Evolutionary conservation across 2,797 vertebrate genomes (phyloP), one percentile per base, ranked within the genome.

Genomic region (Zalophus californianus): DNA sequence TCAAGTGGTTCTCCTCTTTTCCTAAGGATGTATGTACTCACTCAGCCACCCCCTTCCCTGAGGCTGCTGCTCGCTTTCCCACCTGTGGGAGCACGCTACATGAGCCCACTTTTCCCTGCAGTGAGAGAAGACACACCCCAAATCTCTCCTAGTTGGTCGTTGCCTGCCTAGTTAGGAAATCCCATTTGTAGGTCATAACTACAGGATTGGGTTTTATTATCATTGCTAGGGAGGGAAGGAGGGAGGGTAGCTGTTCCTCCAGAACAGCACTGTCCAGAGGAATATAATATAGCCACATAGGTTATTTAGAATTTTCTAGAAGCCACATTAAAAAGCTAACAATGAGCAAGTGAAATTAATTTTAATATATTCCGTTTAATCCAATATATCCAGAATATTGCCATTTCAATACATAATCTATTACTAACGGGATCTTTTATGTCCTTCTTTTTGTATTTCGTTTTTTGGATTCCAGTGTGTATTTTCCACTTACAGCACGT

Each of bases 331-430:
- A 48, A 78, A 64, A 96, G 18, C 32, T 94, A 80, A 93, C 96
- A 29, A 56, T 35, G 54, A 85, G 91, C 5, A 58, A 91, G 7
- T 56, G 15, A 88, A 77, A 90, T 54, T 44, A 13, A 62, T 87
- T 94, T 95, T 90, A 91, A 85, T 52, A 21, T n/a, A 54, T 85
- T 86, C 79, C 56, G 16, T n/a, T 91, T 80, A 91, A 85, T 90
- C 12, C 13, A 23, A 3, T 64, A 29, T 3, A 82, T 80, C 5
- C 5, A 23, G 91, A 68, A 35, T 58, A 68, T 66, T 78, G 38
- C 35, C 16, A 27, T 82, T 86, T 94, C 25, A 9, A 16, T 54
- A 56, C 35, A 14, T 21, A 20, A 38, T 13, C 21, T 80, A 21
- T 87, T 92, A n/a, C 84, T 38, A 52, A n/a, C 60, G 35, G 15